Evolutionary conservation across 2,888 invertebrate species (phyloP).

Genomic region (Blastobasis lacticolella): DNA sequence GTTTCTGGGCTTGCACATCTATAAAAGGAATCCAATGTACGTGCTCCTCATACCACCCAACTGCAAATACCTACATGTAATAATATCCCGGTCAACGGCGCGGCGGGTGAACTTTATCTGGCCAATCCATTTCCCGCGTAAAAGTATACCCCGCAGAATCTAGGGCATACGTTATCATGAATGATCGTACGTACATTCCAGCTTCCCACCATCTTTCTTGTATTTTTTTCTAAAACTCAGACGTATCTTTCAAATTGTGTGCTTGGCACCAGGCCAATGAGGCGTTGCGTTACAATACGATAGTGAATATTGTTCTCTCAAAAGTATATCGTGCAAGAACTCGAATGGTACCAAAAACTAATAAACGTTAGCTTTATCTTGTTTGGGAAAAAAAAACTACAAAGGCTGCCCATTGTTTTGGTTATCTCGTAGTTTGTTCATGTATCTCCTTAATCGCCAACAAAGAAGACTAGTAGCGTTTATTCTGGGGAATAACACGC

Average conservation of each 20-base stretch:
- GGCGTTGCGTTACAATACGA: slow-evolving; percentile 17
- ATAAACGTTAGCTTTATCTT: slow-evolving; percentile 23
- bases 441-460: no score
- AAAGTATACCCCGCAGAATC: slow-evolving; percentile 2
- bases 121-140: no score
- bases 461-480: no score
- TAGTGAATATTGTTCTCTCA: slow-evolving; percentile 22
- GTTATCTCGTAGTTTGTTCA: no score
- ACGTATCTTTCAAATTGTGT: slow-evolving; percentile 21
- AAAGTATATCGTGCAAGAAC: slow-evolving; percentile 3
- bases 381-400: slow-evolving; percentile 8
- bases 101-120: no score
- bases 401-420: no score
- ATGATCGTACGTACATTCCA: slow-evolving; percentile 4
- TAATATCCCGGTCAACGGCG: no score
- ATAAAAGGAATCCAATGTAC: no score
- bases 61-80: no score
- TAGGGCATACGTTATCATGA: slow-evolving; percentile 10
- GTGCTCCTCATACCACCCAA: no score
- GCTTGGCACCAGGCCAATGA: slow-evolving; percentile 34
- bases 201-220: background rate
- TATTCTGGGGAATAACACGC: no score
- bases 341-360: slow-evolving; percentile 27
- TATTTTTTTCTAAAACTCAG: slow-evolving; percentile 4
- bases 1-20: no score